Conservation (phyloP, 2,113 vertebrate species). For the Scolopax mira region DNA sequence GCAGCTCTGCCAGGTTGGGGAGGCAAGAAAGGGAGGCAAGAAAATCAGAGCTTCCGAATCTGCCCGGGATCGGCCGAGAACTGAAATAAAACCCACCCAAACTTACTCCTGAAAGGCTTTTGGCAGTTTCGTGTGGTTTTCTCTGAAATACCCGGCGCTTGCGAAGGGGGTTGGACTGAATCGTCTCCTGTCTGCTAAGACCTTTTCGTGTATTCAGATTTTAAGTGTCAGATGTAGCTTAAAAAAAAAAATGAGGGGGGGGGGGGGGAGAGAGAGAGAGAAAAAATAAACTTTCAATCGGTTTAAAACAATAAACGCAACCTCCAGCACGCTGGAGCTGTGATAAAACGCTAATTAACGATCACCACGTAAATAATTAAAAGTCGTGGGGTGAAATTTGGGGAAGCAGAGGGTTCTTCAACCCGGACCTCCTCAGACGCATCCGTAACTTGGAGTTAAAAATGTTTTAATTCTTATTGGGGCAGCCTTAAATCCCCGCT, state of each 20-base stretch:
- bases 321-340: background rate
- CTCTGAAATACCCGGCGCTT: background rate
- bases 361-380: background rate
- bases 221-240: background rate
- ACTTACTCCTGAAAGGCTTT: background rate
- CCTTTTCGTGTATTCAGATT: background rate
- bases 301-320: background rate
- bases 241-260: background rate
- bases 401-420: rapidly evolving
- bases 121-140: background rate
- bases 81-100: background rate
- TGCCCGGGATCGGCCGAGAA: background rate
- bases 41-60: background rate
- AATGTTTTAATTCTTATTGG: background rate
- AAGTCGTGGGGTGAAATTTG: background rate
- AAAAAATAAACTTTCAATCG: background rate
- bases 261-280: no score
- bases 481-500: background rate
- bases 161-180: rapidly evolving
- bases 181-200: background rate
- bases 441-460: background rate
- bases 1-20: background rate
- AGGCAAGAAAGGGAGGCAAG: background rate
- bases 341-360: rapidly evolving
- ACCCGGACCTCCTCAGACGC: background rate